A percentile compares a stretch with the other conserved stretches of the same genome.
Evolutionary conservation across 2,888 invertebrate genomes (phyloP).

Genomic region (Nemoura dubitans): DNA sequence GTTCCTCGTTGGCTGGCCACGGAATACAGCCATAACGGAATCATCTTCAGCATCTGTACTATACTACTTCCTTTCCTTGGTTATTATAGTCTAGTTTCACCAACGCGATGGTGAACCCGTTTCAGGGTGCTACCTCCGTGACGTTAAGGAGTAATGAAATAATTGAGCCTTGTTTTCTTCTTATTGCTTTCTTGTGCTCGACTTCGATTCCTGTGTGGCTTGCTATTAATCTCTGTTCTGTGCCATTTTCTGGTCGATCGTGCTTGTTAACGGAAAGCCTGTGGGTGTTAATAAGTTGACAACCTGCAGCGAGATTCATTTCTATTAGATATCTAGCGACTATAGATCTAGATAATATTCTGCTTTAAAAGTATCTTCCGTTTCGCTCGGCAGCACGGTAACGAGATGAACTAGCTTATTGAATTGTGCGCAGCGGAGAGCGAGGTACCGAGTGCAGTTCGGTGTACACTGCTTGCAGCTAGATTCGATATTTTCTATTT

Average conservation of each 20-base stretch:
- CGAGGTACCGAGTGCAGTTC: background rate
- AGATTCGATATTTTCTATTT: background rate
- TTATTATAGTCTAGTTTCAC: background rate
- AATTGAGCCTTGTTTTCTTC: conserved; percentile 17
- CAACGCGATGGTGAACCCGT: background rate
- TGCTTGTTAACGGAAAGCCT: background rate
- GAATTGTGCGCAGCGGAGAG: background rate
- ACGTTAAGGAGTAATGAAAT: conserved; percentile 10
- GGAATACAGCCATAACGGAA: background rate
- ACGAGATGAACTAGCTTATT: background rate
- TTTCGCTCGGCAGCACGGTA: background rate
- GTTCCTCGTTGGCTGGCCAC: background rate
- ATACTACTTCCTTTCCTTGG: background rate
- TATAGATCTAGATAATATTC: background rate
- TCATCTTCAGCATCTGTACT: background rate
- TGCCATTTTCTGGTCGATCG: background rate
- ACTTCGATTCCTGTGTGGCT: background rate
- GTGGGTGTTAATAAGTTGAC: background rate
- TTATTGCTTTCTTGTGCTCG: background rate
- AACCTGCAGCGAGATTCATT: background rate
- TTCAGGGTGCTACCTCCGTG: conserved; percentile 21
- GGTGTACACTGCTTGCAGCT: too few species aligned
- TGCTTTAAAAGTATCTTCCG: background rate
- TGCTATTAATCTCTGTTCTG: background rate
- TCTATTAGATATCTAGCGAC: too few species aligned